Evolutionary conservation across 2,797 vertebrate species (phyloP), one percentile per base, ranked within the genome.

Genomic region (Siniperca obscura): DNA sequence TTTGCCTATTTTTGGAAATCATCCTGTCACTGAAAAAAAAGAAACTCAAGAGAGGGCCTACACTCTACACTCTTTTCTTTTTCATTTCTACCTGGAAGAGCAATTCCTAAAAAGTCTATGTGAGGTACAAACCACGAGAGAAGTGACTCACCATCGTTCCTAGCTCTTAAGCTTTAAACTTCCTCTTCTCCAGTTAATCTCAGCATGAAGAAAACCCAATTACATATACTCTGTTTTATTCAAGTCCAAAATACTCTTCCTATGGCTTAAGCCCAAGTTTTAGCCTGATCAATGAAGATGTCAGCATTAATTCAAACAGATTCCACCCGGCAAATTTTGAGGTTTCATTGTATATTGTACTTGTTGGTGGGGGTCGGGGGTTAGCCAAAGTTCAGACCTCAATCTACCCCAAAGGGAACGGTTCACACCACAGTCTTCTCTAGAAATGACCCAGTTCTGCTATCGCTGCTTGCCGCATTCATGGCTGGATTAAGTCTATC

Each of bases 361-460:
- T 90, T 87, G 80, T 80, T 68, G 60, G 50, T 44, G 70, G 67
- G 38, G 16, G 30, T 30, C 2, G 30, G 79, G 82, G 94, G 91
- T 96, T 94, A 95, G 80, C 85, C 86, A 94, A 89, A 95, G 95
- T 95, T 95, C 93, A 94, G 88, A 82, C 87, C 87, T 83, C 89
- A 90, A 91, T 92, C 90, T 87, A 84, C 77, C 93, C 91, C 6
- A 70, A 83, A 88, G 90, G 91, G 82, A 86, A 87, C 38, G 50
- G 78, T 89, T 94, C 90, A 91, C 86, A 88, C 81, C 82, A 46
- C 66, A 76, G 86, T 66, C 88, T 92, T 93, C 90, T 89, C 86
- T 72, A 85, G 84, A 84, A 88, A 81, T 96, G 95, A 94, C 95
- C 95, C 91, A 95, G 69, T 95, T 95, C 86, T 88, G 87, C 90